Base-by-base conservation (phyloP, 2,888 invertebrate genomes). In the Loripinus fragilis region DNA sequence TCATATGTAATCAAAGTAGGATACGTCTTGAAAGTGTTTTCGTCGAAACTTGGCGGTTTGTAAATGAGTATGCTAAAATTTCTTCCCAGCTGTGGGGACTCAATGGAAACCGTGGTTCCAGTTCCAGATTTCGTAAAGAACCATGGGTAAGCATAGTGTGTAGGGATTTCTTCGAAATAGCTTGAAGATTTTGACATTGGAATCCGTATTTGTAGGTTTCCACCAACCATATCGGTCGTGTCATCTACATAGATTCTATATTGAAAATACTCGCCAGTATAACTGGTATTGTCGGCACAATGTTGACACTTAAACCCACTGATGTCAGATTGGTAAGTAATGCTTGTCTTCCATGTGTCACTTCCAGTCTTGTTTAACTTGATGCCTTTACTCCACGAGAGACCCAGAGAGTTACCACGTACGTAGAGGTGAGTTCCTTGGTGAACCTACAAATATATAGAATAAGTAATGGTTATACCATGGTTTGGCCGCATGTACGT, bases 31-130 rank as follows among this genome's bases (percentile, higher is more conserved):
- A 65, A 72, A 0, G 42, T 23, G 33, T 75, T 79, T 73, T 79
- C 79, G 23, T 65, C 12, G 66, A 75, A 79, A 55, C 79, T 79
- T 45, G 79, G 79, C 17, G 79, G 79, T 30, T 45, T 60, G 41
- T 72, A 79, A 0, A 75, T 12, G 0, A 45, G 5, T 25, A 79
- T 42, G 2, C 25, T 38, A 5, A 68, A 60, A 10, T 45, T 25
- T 42, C 55, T 38, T 0, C 79, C 79, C 5, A 79, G 55, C n/a
- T 71, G 35, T 17, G 25, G 2, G 1, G 78, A 78, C 17, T 42
- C 17, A 15, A 73, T 25, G 0, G 48, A 38, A 52, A 77, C 41
- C 35, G 45, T 45, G 8, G 28, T 10, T 15, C 52, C 23, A n/a
- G n/a, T 10, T 17, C 78, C 78, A 42, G 20, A 33, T 15, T 52